These are phyloP conservation scores for Bryconaethiops microstoma DNA, from an alignment of 2,797 vertebrate genomes.

Conservation along the genomic window DNA sequence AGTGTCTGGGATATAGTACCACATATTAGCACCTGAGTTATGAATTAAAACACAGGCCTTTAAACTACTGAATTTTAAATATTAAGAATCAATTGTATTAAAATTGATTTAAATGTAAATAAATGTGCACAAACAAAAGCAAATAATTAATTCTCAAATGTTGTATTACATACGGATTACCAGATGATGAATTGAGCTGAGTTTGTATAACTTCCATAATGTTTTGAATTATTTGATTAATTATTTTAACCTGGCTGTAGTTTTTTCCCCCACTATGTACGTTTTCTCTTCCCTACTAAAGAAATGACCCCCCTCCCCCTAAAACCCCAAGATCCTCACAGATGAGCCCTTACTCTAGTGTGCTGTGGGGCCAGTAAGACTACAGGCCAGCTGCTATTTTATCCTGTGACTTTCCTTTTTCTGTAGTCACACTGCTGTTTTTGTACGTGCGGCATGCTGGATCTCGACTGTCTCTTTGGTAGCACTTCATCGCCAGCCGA, in stretches of 20 bases:
- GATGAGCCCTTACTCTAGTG: conserved; percentile 48
- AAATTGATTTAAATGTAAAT: background rate
- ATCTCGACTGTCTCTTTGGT: conserved; percentile 46
- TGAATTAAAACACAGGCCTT: background rate
- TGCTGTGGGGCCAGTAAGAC: conserved; percentile 60
- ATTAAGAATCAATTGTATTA: background rate
- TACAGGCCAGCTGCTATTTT: conserved; percentile 61
- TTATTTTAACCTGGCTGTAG: background rate
- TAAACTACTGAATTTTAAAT: background rate
- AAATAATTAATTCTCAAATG: background rate
- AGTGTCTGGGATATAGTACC: background rate
- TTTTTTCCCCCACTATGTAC: conserved; percentile 17
- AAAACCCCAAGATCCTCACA: conserved; percentile 38
- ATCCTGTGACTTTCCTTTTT: conserved; percentile 52
- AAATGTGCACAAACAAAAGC: background rate
- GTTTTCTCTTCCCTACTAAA: conserved; percentile 42
- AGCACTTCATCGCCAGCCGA: conserved; percentile 35
- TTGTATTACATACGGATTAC: background rate
- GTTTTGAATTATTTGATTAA: conserved; percentile 6
- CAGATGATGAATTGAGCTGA: background rate
- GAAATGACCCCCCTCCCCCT: conserved; percentile 39
- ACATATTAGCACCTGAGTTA: background rate
- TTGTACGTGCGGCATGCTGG: conserved; percentile 29
- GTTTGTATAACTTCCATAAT: background rate
- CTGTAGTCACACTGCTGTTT: conserved; percentile 47